These are phyloP conservation scores for Dipodomys spectabilis DNA, from an alignment of 2,113 vertebrate genomes.

Conservation along the genomic window DNA sequence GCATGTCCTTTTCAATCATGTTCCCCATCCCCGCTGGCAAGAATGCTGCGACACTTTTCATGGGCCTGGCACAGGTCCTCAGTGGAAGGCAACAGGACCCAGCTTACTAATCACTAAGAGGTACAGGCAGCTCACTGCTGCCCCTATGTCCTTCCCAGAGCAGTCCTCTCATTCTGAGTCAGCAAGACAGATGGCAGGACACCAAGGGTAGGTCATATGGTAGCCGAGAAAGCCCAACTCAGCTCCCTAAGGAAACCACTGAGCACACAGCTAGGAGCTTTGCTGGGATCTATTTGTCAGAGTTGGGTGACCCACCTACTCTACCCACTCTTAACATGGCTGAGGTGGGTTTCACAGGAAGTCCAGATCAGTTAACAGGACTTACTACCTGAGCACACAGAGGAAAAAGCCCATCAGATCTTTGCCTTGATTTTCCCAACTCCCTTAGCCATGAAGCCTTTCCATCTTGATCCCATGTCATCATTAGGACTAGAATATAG, in stretches of 20 bases:
- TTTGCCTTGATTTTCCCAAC: neutral
- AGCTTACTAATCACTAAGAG: neutral
- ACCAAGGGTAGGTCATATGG: neutral
- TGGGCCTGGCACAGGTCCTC: neutral
- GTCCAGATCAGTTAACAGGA: neutral
- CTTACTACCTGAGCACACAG: neutral
- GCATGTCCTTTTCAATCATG: neutral
- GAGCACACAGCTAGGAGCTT: neutral
- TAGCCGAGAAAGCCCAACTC: neutral
- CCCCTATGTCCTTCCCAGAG: too few relatives aligned
- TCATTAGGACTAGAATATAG: neutral
- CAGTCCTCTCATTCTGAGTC: neutral
- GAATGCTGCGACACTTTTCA: neutral
- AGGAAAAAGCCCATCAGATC: neutral
- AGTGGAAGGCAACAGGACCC: neutral
- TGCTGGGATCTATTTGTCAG: neutral
- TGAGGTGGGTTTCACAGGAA: accelerated
- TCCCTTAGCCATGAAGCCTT: neutral
- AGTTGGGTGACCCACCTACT: neutral
- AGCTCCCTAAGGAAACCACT: neutral
- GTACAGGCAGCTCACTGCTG: neutral
- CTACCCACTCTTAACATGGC: too few relatives aligned
- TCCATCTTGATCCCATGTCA: neutral
- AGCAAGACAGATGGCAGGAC: neutral
- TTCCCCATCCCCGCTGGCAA: neutral